Percentiles rank a stretch among this genome's conserved stretches.
Conservation (phyloP, 2,888 invertebrate genomes). For the Opisthograptis luteolata region DNA sequence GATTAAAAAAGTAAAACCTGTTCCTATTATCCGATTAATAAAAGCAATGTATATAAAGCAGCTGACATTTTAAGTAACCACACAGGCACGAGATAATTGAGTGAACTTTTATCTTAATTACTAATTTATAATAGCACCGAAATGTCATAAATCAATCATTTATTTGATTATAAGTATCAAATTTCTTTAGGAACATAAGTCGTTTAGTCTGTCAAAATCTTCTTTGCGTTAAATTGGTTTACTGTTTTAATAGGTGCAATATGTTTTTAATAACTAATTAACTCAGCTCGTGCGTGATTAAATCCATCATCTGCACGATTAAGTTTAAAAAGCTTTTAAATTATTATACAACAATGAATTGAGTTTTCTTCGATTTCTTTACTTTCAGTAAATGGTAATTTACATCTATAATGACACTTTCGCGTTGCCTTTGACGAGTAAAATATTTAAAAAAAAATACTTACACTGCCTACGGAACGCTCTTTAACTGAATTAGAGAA, state of each 20-base stretch:
- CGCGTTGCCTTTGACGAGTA: too few species aligned
- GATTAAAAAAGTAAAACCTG: conserved; percentile 31
- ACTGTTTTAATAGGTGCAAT: neutral
- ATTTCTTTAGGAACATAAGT: conserved; percentile 1
- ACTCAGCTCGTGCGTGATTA: too few species aligned
- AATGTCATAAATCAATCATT: conserved; percentile 31
- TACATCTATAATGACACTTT: too few species aligned
- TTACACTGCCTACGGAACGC: too few species aligned
- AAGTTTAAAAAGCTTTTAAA: too few species aligned
- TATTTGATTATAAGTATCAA: conserved; percentile 28
- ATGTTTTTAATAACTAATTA: neutral
- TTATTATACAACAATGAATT: too few species aligned
- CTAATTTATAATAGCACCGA: conserved; percentile 18
- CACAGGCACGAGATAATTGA: conserved; percentile 29
- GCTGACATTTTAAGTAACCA: conserved; percentile 33
- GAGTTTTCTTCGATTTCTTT: too few species aligned
- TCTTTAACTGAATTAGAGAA: too few species aligned
- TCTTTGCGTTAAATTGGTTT: conserved; percentile 12
- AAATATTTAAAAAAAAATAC: too few species aligned
- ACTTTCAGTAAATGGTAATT: too few species aligned
- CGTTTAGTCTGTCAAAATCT: neutral
- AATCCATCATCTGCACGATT: too few species aligned
- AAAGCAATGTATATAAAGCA: conserved; percentile 23
- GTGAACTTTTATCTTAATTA: conserved; percentile 35
- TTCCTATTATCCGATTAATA: conserved; percentile 27